A percentile compares a stretch with the other conserved stretches of the same genome.
Evolutionary conservation across 2,113 vertebrate species (phyloP).

Genomic region (Mixornis gularis): DNA sequence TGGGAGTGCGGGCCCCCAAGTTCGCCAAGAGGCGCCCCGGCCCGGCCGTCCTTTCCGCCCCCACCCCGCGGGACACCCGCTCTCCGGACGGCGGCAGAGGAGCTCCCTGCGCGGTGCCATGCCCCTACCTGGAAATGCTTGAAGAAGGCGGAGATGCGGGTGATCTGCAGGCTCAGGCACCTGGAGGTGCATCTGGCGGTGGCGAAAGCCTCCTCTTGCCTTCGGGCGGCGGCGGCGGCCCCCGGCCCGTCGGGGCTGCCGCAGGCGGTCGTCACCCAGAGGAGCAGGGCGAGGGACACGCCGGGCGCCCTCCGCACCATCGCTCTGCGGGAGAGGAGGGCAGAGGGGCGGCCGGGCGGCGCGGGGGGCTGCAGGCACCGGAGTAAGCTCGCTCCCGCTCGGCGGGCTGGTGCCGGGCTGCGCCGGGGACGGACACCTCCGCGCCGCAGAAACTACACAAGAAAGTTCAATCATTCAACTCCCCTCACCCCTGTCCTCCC

Average conservation of each 20-base stretch:
- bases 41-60: not conserved
- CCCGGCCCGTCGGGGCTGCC: slow-evolving; percentile 62
- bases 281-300: slow-evolving; percentile 68
- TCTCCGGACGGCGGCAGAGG: not conserved
- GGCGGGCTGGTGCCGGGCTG: not conserved
- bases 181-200: slow-evolving; percentile 88
- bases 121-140: slow-evolving; percentile 88
- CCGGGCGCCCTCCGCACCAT: slow-evolving; percentile 74
- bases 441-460: slow-evolving; percentile 52
- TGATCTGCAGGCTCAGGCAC: slow-evolving; percentile 94
- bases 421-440: not conserved
- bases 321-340: slow-evolving; percentile 21
- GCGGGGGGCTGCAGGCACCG: not conserved
- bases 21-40: not conserved
- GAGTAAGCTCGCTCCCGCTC: not conserved
- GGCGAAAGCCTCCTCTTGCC: slow-evolving; percentile 83
- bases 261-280: slow-evolving; percentile 81
- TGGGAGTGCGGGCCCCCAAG: not conserved
- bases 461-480: slow-evolving; percentile 69
- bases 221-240: slow-evolving; percentile 66
- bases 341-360: not conserved
- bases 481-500: not conserved
- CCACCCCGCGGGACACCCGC: not conserved
- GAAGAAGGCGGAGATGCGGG: slow-evolving; percentile 90
- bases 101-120: not conserved